Conservation (phyloP, 1,140 invertebrate genomes). For the Teleogryllus occipitalis region DNA sequence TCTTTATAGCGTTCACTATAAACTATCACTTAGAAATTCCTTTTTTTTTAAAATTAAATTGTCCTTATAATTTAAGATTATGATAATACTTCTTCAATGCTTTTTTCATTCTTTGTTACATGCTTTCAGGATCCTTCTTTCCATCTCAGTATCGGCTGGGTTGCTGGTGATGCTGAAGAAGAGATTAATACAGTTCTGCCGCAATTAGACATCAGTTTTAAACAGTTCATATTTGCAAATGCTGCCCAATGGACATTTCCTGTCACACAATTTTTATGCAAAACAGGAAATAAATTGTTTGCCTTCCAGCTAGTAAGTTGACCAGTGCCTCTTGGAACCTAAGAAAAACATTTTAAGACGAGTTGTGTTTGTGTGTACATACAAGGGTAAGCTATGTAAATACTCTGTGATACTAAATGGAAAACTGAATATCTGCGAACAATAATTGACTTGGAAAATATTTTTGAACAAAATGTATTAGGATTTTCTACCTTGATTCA, state of each 20-base stretch:
- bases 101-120: conserved; percentile 17
- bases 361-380: too few relatives aligned
- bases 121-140: conserved; percentile 56
- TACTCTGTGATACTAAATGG: too few relatives aligned
- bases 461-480: too few relatives aligned
- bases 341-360: too few relatives aligned
- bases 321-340: background rate
- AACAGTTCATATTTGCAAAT: conserved; percentile 32
- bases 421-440: too few relatives aligned
- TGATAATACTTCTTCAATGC: background rate
- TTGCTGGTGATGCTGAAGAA: conserved; percentile 46
- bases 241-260: conserved; percentile 27
- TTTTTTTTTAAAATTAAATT: background rate
- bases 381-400: too few relatives aligned
- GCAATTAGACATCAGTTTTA: conserved; percentile 35
- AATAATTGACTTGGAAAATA: too few relatives aligned
- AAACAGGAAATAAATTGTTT: conserved; percentile 40
- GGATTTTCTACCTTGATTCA: too few relatives aligned
- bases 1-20: background rate
- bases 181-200: conserved; percentile 38
- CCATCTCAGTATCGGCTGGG: conserved; percentile 60
- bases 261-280: conserved; percentile 35
- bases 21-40: too few relatives aligned
- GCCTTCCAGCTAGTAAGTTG: conserved; percentile 31
- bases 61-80: background rate